Conservation (phyloP, 1,140 invertebrate genomes). For the Drosophila insularis region DNA sequence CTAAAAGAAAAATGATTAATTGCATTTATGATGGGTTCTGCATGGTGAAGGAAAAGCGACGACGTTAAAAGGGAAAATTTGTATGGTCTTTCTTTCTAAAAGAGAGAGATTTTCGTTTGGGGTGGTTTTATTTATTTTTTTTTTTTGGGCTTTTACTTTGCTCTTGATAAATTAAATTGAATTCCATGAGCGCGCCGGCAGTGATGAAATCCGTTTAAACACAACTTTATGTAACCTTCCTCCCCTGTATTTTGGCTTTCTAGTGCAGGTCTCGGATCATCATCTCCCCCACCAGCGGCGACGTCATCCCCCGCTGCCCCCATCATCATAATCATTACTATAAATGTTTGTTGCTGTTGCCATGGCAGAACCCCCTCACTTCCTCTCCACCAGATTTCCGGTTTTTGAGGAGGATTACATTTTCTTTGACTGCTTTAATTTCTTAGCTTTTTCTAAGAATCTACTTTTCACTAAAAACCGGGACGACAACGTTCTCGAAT, state of each 20-base stretch:
- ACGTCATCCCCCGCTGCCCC: neutral
- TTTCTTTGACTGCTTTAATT: neutral
- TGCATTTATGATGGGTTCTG: constrained; percentile 40
- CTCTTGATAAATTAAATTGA: constrained; percentile 74
- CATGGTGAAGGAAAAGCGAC: constrained; percentile 15
- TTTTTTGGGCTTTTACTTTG: constrained; percentile 41
- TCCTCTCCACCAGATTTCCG: neutral
- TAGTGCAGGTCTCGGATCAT: neutral
- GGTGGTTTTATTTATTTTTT: constrained; percentile 31
- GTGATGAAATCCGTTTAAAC: constrained; percentile 77
- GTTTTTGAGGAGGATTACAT: neutral
- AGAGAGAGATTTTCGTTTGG: neutral
- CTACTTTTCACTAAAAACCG: too few species aligned
- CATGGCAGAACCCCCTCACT: constrained; percentile 41
- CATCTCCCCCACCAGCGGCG: constrained; percentile 8
- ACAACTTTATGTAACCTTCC: constrained; percentile 44
- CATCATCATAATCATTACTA: constrained; percentile 31
- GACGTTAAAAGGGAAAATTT: constrained; percentile 17
- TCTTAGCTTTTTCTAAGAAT: too few species aligned
- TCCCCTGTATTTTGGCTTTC: neutral
- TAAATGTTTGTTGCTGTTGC: constrained; percentile 57
- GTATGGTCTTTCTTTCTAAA: constrained; percentile 7
- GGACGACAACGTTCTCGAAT: too few species aligned
- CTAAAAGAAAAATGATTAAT: constrained; percentile 71
- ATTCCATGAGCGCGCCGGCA: constrained; percentile 38